phyloP scores from a whole-genome alignment of 1,140 invertebrate species.

The Drosophila jambulina region DNA sequence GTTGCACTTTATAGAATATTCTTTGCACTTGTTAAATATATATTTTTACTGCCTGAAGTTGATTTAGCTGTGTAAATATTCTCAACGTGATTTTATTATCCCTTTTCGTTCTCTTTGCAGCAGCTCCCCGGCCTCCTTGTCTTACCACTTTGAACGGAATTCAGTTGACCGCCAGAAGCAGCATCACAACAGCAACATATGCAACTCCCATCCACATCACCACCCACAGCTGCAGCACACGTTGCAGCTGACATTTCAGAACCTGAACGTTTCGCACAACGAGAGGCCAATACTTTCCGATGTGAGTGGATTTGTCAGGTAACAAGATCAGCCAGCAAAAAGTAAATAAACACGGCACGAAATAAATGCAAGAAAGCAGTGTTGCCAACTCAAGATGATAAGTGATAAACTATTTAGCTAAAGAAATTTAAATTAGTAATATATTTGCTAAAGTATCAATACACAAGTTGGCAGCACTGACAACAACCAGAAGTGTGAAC shows the following conservation, averaged over 20 bases:
- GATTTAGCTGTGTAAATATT: not conserved
- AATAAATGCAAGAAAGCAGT: conserved; percentile 9
- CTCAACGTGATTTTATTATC: not conserved
- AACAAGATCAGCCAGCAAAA: conserved; percentile 60
- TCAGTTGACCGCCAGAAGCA: conserved; percentile 24
- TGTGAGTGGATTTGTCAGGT: conserved; percentile 90
- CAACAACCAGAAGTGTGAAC: not conserved
- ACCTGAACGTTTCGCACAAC: conserved; percentile 86
- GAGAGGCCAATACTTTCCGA: conserved; percentile 89
- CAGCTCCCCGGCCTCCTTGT: conserved; percentile 50
- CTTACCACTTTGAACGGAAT: conserved; percentile 83
- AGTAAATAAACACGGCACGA: conserved; percentile 29
- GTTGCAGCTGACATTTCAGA: conserved; percentile 90
- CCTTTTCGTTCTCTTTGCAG: conserved; percentile 10
- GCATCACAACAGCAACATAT: conserved; percentile 54
- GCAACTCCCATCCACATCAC: conserved; percentile 71
- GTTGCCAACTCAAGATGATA: conserved; percentile 22
- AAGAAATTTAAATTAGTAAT: not conserved
- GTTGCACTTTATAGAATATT: not conserved
- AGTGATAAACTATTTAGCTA: not conserved
- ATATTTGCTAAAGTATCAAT: not conserved
- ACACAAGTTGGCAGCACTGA: conserved; percentile 14
- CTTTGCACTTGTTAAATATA: not conserved
- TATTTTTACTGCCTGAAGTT: not conserved
- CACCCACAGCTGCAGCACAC: conserved; percentile 85